Base-by-base conservation (phyloP, 1,140 invertebrate species). In the Hylyphantes graminicola region DNA sequence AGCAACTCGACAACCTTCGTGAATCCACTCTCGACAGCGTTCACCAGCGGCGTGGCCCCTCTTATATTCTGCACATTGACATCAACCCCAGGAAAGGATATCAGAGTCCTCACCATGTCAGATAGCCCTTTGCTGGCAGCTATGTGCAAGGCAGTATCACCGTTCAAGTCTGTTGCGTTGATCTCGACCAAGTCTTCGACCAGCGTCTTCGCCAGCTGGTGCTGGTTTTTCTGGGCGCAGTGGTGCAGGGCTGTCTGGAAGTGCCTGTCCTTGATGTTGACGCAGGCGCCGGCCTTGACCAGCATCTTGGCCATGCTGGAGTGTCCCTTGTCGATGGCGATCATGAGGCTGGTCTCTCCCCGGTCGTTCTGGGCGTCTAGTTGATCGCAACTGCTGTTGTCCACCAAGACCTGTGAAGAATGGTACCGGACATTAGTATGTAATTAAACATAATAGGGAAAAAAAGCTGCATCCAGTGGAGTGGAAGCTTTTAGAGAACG, bases 291-390 rank as follows among this genome's bases (percentile, higher is more conserved):
- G 19, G 53, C 65, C 55, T 87, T 68, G 70, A 89, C 80, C 78
- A 94, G 90, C 7, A 81, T 48, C 88, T 94, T 93, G 7, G 97
- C 95, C 86, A 97, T 94, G 73, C 96, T 94, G 11, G 93, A 92
- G 87, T 97, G 94, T 4, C 96, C 96, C 89, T 98, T 96, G 89
- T 98, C 96, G 35, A 95, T 94, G 13, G 96, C 96, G 89, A 96
- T 97, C 96, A 98, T 98, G 57, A 98, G 90, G 5, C 96, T 95
- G 0, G 96, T 97, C 84, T 95, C 96, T 11, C 97, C 97, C 89
- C 98, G 96, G 88, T 96, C 94, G 88, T 98, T 96, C 89, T 89
- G 84, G 13, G 88, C 81, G 88, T 89, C 87, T 11, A 88, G 81
- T 35, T 88, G 86, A 8, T 85, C 87, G 13, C 86, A 86, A 15